A percentile compares a stretch with the other conserved stretches of the same genome.
These are phyloP conservation scores for Spinibarbus caldwelli DNA, from an alignment of 2,797 vertebrate species.

Conservation along the genomic window DNA sequence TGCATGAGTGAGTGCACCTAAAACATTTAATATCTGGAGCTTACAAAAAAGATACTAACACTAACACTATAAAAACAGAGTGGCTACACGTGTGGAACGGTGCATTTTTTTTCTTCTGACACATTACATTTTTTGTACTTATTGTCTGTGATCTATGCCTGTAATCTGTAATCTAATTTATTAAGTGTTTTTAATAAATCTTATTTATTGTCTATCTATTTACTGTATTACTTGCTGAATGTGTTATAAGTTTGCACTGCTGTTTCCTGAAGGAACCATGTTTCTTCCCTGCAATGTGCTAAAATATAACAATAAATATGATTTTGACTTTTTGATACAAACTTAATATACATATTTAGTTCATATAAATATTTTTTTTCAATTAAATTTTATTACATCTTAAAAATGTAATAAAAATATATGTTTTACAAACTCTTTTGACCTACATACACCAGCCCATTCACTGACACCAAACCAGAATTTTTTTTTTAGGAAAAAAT, in stretches of 20 bases:
- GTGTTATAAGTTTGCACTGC: background rate
- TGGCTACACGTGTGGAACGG: no score
- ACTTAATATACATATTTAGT: background rate
- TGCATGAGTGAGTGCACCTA: background rate
- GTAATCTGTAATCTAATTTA: no score
- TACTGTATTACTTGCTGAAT: background rate
- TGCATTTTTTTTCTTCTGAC: background rate
- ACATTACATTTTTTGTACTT: background rate
- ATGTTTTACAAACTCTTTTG: background rate
- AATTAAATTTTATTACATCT: background rate
- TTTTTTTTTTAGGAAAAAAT: background rate
- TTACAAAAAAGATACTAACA: constrained; percentile 7
- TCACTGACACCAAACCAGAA: background rate
- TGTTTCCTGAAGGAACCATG: background rate
- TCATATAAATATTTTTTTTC: background rate
- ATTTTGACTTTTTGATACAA: background rate
- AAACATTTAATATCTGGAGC: constrained; percentile 24
- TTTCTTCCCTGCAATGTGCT: no score
- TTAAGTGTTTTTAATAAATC: no score
- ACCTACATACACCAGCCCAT: background rate
- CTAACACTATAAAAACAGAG: background rate
- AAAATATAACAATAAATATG: background rate
- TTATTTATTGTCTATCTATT: constrained; percentile 6
- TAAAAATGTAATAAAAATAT: background rate
- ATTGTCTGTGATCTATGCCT: no score